Conservation (phyloP, 2,888 invertebrate genomes). For the Rhamnusium bicolor region DNA sequence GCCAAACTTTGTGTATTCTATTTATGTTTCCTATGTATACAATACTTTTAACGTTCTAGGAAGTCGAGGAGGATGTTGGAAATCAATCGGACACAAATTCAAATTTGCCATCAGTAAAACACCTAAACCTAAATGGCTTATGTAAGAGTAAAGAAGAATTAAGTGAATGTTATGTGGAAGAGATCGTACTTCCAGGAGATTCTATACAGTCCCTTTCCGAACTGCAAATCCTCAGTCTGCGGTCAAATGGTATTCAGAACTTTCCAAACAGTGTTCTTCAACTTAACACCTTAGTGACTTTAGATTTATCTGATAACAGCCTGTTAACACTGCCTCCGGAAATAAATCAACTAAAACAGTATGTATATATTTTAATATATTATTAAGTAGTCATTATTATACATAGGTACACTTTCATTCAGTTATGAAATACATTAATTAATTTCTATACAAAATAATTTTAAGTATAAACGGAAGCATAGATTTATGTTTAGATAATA, state of each 20-base stretch:
- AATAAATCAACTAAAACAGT: slow-evolving; percentile 76
- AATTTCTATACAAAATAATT: no score
- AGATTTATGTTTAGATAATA: no score
- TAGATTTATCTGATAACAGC: slow-evolving; percentile 81
- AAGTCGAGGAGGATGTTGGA: slow-evolving; percentile 26
- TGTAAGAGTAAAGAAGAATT: slow-evolving; percentile 60
- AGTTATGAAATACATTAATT: no score
- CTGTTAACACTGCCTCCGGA: slow-evolving; percentile 78
- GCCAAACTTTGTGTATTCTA: background rate
- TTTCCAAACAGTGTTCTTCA: slow-evolving; percentile 77
- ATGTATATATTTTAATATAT: slow-evolving; percentile 60
- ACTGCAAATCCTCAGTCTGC: slow-evolving; percentile 68
- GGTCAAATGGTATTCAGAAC: slow-evolving; percentile 75
- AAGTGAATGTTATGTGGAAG: slow-evolving; percentile 64
- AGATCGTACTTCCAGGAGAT: slow-evolving; percentile 67
- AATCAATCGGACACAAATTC: slow-evolving; percentile 30
- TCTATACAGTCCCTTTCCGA: slow-evolving; percentile 66
- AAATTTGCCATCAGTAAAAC: slow-evolving; percentile 55
- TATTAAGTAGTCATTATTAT: background rate
- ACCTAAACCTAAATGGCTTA: slow-evolving; percentile 68
- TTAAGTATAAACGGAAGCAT: no score
- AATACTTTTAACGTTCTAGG: slow-evolving; percentile 26
- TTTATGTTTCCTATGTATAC: background rate
- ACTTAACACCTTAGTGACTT: slow-evolving; percentile 75
- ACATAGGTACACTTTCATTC: no score